Conservation (phyloP, 2,888 invertebrate species). For the Hemistola chrysoprasaria region DNA sequence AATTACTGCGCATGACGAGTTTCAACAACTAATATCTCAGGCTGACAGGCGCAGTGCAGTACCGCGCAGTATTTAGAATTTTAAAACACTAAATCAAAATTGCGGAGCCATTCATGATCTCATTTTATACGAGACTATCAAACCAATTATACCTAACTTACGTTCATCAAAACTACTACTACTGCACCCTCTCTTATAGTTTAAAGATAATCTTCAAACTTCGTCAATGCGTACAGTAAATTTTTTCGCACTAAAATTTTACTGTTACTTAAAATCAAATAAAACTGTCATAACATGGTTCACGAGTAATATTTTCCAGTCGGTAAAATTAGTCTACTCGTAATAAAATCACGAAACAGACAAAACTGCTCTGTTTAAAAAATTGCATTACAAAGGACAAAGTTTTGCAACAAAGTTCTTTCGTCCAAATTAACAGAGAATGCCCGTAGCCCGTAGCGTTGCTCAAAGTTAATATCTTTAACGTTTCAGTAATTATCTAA, state of each 20-base stretch:
- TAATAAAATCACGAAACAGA: not conserved
- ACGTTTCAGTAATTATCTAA: conserved; percentile 37
- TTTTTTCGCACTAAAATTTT: conserved; percentile 39
- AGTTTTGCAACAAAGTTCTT: conserved; percentile 1
- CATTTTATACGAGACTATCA: no score
- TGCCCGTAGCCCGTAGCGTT: conserved; percentile 27
- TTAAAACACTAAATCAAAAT: no score
- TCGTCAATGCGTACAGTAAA: conserved; percentile 34
- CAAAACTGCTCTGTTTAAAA: no score
- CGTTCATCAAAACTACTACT: no score
- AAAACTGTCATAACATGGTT: conserved; percentile 31
- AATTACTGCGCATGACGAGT: no score
- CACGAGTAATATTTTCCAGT: conserved; percentile 26
- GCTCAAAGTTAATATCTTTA: conserved; percentile 32
- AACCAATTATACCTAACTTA: no score
- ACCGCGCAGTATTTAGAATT: no score
- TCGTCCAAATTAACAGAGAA: conserved; percentile 17
- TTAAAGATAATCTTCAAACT: conserved; percentile 15
- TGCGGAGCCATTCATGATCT: no score
- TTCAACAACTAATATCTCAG: no score
- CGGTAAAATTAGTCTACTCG: conserved; percentile 11
- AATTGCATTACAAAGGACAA: conserved; percentile 1
- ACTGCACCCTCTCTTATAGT: no score
- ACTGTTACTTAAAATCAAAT: conserved; percentile 44
- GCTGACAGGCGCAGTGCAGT: no score